Conservation (phyloP, 2,113 vertebrate species). For the Lycocorax pyrrhopterus region DNA sequence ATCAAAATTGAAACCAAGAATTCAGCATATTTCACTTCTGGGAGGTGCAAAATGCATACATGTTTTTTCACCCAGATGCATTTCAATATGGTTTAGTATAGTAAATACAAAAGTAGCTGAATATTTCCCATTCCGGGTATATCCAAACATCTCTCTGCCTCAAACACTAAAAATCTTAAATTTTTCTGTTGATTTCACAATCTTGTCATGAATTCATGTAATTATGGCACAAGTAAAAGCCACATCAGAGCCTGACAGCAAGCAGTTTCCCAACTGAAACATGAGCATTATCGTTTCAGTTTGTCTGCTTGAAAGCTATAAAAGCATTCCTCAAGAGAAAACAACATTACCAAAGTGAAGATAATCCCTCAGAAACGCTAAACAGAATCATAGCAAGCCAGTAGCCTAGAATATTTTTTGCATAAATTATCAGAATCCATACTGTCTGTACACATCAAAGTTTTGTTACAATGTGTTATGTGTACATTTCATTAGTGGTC, state of each 20-base stretch:
- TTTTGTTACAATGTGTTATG: not conserved
- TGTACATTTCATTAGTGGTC: not conserved
- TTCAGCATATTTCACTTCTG: not conserved
- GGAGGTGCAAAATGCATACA: not conserved
- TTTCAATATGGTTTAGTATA: not conserved
- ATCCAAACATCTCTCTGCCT: not conserved
- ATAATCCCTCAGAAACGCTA: not conserved
- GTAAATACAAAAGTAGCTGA: not conserved
- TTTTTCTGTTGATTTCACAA: not conserved
- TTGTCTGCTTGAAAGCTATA: not conserved
- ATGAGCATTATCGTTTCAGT: not conserved
- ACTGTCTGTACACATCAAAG: not conserved
- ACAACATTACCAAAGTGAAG: not conserved
- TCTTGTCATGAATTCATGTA: not conserved
- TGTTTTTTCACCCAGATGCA: not conserved
- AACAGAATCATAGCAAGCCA: not conserved
- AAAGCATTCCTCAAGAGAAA: not conserved
- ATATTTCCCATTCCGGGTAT: not conserved
- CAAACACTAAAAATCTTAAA: not conserved
- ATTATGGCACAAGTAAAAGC: not conserved
- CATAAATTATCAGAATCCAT: not conserved
- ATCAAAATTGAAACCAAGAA: not conserved
- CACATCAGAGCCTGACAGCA: not conserved
- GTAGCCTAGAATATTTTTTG: not conserved
- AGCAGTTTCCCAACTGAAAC: not conserved